Conservation (phyloP, 2,113 vertebrate species). For the Hippocampus zosterae region DNA sequence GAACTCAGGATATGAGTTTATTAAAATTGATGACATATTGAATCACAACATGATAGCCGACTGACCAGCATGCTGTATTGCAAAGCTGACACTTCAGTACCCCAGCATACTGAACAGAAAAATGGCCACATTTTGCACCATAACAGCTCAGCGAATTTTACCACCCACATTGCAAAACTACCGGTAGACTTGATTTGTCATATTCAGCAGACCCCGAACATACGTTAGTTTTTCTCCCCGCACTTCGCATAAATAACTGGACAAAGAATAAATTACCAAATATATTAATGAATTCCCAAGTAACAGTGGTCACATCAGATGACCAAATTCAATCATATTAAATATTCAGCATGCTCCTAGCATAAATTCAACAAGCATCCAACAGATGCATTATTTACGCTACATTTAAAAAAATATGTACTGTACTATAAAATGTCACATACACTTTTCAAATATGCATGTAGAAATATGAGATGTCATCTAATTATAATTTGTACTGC, state of each 20-base stretch:
- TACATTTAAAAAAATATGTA: neutral
- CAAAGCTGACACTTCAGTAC: neutral
- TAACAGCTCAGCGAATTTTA: neutral
- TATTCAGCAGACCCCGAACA: neutral
- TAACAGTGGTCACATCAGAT: neutral
- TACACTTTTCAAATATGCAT: neutral
- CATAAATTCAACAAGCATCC: neutral
- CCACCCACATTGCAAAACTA: neutral
- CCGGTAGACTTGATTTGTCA: neutral
- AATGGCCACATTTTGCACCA: neutral
- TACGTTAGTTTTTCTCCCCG: neutral
- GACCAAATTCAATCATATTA: slow-evolving; percentile 1
- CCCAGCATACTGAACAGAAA: neutral
- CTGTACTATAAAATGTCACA: neutral
- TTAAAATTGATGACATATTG: too few relatives aligned
- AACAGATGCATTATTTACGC: too few relatives aligned
- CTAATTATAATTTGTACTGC: neutral
- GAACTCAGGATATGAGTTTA: too few relatives aligned
- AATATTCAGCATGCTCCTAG: neutral
- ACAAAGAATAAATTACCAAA: neutral
- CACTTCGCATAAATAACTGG: slow-evolving; percentile 10
- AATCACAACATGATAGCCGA: too few relatives aligned
- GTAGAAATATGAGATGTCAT: neutral
- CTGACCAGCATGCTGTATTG: neutral
- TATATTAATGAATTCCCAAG: neutral